A percentile compares a stretch with the other conserved stretches of the same genome.
phyloP scores from a whole-genome alignment of 2,113 vertebrate species.

The Numenius arquata region DNA sequence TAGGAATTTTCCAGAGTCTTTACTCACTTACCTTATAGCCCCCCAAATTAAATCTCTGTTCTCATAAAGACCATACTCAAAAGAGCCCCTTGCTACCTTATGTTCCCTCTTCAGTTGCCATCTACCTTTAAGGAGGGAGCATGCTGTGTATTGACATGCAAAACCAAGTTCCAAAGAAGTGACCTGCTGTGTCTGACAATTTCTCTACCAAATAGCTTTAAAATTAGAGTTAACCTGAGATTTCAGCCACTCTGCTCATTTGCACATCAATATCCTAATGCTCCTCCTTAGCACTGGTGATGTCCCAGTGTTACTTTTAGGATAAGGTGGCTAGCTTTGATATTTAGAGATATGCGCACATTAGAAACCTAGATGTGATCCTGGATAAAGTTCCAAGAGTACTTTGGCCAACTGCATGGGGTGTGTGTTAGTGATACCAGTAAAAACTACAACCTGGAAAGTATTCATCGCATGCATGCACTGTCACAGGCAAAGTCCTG shows the following conservation, averaged over 20 bases:
- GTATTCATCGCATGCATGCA: background rate
- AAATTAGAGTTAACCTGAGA: slow-evolving; percentile 36
- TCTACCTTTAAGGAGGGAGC: background rate
- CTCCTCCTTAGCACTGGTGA: background rate
- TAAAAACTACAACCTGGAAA: background rate
- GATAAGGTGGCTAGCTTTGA: slow-evolving; percentile 40
- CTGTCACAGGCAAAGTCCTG: background rate
- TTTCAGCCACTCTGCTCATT: background rate
- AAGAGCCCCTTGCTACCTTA: background rate
- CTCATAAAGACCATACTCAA: background rate
- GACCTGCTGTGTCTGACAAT: slow-evolving; percentile 21
- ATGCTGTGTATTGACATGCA: slow-evolving; percentile 50
- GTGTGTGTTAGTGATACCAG: background rate
- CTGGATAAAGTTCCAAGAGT: background rate
- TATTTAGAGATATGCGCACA: slow-evolving; percentile 33
- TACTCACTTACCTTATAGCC: background rate
- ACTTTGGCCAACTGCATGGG: background rate
- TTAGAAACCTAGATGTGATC: slow-evolving; percentile 19
- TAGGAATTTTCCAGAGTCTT: background rate
- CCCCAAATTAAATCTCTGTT: background rate
- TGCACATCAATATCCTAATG: slow-evolving; percentile 39
- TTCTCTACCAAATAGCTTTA: slow-evolving; percentile 2
- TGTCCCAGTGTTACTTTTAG: slow-evolving; percentile 29
- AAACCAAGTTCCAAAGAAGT: slow-evolving; percentile 11
- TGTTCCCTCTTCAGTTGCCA: background rate